Base-by-base conservation (phyloP, 1,140 invertebrate species). In the Cylas formicarius region DNA sequence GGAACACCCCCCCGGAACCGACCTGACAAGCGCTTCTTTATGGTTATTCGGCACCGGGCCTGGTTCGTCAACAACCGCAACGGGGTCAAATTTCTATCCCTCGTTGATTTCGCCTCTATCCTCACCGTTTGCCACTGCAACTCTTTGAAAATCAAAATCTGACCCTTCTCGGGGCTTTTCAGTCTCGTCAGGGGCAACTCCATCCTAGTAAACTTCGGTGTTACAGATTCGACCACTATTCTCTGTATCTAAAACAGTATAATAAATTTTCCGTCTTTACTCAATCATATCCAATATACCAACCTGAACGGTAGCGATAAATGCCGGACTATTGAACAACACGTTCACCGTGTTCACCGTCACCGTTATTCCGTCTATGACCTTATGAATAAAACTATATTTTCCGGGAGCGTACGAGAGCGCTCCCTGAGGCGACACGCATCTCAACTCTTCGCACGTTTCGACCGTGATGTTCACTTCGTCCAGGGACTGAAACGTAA, bases 321-420 rank as follows among this genome's bases (percentile, higher is more conserved):
- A 99, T 34, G 88, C 87, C 56, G 85, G 84, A 67, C 92, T 96
- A 53, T 81, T 84, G 67, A 99, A 97, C 51, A 86, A 87, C 51
- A 99, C 82, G 58, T 83, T 79, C 32, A 98, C 90, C 35, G 86
- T 89, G 68, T 97, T 97, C 36, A 99, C 90, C 61, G 82, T 80
- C 38, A 98, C 79, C 22, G 89, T 96, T 60, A 99, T 96, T 24
- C 94, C 94, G 75, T 99, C 96, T 55, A 99, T 90, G 27, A 97
- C 90, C 78, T 93, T 85, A 63, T 95, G 86, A 40, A 86, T 84
- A 69, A 90, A 94, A 51, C 89, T 91, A 72, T 66, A 66, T 57
- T 66, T 66, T 42, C 64, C 62, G 29, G 69, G 67, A 24, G 67
- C 67, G 52, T 73, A 71, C 8, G 72, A 71, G 32, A 73, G 66